Evolutionary conservation across 1,140 invertebrate species (phyloP), one percentile per base, ranked within the genome.

Genomic region (Idris sp.): DNA sequence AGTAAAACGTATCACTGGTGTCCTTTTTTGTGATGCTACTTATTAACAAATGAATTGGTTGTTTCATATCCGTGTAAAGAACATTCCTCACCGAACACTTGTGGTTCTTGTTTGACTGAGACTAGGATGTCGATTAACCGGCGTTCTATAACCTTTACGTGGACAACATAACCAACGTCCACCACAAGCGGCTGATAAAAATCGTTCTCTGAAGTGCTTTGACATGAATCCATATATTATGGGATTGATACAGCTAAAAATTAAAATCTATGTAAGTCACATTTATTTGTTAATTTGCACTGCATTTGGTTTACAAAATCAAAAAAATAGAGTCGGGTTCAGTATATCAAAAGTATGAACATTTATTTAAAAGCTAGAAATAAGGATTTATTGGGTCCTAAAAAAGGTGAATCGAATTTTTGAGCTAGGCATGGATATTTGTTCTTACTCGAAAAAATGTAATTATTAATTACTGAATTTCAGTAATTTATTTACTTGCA

Each of bases 161-260:
- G 79, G 49, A 10, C 83, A 85, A 43, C 82, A 85, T n/a, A 83
- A 64, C 79, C 83, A 82, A 51, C 81, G 84, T 2, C 78, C 78
- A 13, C 84, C 83, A 30, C 85, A 85, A 9, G 83, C 85, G 4
- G 87, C 88, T 6, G 85, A 80, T 43, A 87, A 74, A 65, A 89
- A 89, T 48, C 91, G 92, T 65, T 92, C 89, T 40, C 93, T 85
- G 84, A 95, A 95, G 84, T 92, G 93, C 76, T 91, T 91, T 2
- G 93, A 94, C 92, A 95, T 94, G 83, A 94, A 94, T 15, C 92
- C 93, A 80, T 95, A 95, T 5, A 94, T 89, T 33, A 94, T 89
- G 5, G 93, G 93, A 85, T 95, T 94, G 58, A 94, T 90, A 78
- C 93, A 94, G 81, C 92, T 88, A 85, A 80, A 87, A 77, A 54